Conservation (phyloP, 2,888 invertebrate species). For the Mythimna vitellina region DNA sequence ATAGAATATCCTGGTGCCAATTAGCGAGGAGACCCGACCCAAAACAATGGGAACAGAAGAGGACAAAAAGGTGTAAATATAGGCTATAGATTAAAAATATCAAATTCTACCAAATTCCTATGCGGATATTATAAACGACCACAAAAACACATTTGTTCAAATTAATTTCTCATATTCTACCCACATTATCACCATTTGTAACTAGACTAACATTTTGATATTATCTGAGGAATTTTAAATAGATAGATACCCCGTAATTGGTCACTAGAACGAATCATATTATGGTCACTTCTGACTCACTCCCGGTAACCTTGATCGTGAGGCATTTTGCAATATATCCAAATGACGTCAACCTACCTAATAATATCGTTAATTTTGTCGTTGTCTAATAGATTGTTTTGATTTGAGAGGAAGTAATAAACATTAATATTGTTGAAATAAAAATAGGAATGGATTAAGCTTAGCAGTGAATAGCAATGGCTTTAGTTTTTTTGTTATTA, state of each 20-base stretch:
- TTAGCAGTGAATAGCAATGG: background rate
- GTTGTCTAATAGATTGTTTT: constrained; percentile 15
- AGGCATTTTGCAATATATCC: constrained; percentile 44
- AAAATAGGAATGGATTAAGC: too few species aligned
- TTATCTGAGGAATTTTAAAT: constrained; percentile 35
- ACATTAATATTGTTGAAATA: background rate
- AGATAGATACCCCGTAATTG: constrained; percentile 44
- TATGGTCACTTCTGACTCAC: constrained; percentile 53
- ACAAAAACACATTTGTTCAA: background rate
- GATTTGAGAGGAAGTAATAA: constrained; percentile 5
- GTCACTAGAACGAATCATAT: constrained; percentile 25
- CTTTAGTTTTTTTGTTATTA: too few species aligned
- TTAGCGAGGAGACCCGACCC: too few species aligned
- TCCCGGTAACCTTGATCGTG: constrained; percentile 55
- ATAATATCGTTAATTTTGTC: constrained; percentile 26
- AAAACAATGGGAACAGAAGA: too few species aligned
- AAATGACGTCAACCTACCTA: constrained; percentile 40
- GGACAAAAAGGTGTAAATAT: too few species aligned
- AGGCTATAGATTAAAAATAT: too few species aligned
- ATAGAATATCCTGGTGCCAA: too few species aligned
- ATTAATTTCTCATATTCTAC: constrained; percentile 1
- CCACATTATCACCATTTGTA: constrained; percentile 26
- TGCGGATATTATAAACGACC: background rate
- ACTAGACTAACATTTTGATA: constrained; percentile 20
- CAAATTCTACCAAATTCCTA: background rate